Percentiles rank a stretch among this genome's conserved stretches.
Conservation (phyloP, 2,113 vertebrate species). For the Melanerpes formicivorus region DNA sequence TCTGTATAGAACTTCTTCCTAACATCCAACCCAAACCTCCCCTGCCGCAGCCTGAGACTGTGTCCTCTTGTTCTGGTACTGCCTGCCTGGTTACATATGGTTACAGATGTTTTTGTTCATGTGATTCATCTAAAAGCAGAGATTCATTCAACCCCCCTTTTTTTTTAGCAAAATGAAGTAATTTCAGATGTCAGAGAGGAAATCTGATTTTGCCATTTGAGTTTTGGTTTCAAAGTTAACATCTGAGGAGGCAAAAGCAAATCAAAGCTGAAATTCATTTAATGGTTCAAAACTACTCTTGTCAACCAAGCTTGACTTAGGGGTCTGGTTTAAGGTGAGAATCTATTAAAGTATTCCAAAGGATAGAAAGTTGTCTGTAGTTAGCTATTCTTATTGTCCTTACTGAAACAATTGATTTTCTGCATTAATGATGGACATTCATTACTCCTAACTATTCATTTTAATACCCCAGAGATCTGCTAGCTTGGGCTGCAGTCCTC, state of each 20-base stretch:
- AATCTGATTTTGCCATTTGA: background rate
- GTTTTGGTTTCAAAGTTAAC: background rate
- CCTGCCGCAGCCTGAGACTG: too few relatives aligned
- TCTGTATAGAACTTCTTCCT: too few relatives aligned
- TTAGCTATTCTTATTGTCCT: background rate
- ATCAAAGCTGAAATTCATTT: background rate
- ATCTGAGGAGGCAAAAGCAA: background rate
- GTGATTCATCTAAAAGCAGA: background rate
- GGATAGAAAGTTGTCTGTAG: background rate
- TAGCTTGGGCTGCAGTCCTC: background rate
- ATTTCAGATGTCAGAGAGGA: background rate
- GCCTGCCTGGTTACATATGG: too few relatives aligned
- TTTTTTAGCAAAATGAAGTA: background rate
- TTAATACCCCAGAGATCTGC: background rate
- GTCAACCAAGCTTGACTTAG: background rate
- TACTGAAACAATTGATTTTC: background rate
- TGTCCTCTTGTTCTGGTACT: too few relatives aligned
- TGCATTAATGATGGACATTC: background rate
- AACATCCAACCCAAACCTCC: too few relatives aligned
- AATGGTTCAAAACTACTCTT: background rate
- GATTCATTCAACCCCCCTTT: accelerated
- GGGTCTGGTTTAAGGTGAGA: background rate
- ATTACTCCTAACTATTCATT: background rate
- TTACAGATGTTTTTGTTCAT: background rate
- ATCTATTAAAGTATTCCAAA: background rate